A percentile compares a stretch with the other conserved stretches of the same genome.
phyloP scores from a whole-genome alignment of 2,113 vertebrate genomes.

The Sebastes fasciatus region DNA sequence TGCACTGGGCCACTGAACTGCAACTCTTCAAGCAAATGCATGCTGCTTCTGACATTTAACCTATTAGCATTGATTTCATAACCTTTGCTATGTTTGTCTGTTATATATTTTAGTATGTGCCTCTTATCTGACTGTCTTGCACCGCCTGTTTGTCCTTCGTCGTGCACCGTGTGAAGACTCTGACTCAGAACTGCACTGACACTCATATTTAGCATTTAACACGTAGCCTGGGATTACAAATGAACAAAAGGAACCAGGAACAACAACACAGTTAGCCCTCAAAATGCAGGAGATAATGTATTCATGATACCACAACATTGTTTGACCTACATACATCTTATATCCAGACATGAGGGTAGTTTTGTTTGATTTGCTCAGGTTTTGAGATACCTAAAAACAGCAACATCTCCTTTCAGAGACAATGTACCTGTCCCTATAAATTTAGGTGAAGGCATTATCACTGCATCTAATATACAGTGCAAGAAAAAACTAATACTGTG shows the following conservation, averaged over 20 bases:
- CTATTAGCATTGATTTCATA: conserved; percentile 11
- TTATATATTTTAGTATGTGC: not conserved
- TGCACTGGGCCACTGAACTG: not conserved
- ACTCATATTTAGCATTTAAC: not conserved
- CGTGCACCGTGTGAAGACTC: not conserved
- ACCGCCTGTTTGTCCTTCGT: conserved; percentile 37
- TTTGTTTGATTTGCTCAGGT: not conserved
- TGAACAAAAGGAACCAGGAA: not conserved
- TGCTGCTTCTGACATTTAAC: conserved; percentile 23
- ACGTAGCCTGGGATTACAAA: not conserved
- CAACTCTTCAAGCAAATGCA: not conserved
- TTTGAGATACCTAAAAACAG: not conserved
- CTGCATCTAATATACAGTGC: not conserved
- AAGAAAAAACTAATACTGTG: not conserved
- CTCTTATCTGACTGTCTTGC: not conserved
- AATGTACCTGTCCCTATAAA: not conserved
- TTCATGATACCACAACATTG: not conserved
- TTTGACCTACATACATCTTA: not conserved
- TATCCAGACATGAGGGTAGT: too few relatives aligned
- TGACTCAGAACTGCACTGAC: conserved; percentile 20
- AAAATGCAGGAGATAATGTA: not conserved
- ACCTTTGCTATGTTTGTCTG: not conserved
- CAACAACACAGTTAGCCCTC: not conserved
- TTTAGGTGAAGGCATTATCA: too few relatives aligned
- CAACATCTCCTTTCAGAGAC: not conserved